Percentiles rank a stretch among this genome's conserved stretches.
Conservation (phyloP, 2,113 vertebrate species). For the Numida meleagris region DNA sequence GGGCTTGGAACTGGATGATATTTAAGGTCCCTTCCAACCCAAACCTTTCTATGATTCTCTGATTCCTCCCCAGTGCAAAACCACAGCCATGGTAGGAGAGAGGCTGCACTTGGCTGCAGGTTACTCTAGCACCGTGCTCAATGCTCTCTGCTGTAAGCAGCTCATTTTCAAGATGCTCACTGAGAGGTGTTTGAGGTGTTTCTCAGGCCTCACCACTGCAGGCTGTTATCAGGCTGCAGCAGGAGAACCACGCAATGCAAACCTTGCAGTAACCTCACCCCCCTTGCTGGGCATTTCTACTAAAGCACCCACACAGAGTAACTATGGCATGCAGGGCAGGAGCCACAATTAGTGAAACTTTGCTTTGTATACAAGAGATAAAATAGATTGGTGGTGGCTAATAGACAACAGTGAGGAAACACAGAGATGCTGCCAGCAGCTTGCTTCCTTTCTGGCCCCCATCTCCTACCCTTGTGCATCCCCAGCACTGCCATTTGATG, state of each 20-base stretch:
- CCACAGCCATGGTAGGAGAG: neutral
- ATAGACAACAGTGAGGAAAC: neutral
- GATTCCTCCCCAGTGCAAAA: neutral
- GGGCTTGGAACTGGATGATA: too few relatives aligned
- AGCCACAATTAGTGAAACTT: neutral
- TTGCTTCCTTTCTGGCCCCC: neutral
- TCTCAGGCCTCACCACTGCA: neutral
- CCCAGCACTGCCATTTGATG: fast-evolving
- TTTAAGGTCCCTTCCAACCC: neutral
- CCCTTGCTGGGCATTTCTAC: neutral
- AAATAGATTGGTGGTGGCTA: neutral
- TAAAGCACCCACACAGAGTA: neutral
- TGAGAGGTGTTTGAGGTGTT: neutral
- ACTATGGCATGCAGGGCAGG: neutral
- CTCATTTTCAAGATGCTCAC: neutral
- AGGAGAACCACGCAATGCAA: neutral
- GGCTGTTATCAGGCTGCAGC: neutral
- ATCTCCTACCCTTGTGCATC: neutral
- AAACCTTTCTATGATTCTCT: neutral
- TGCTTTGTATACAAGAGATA: neutral
- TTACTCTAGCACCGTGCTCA: fast-evolving
- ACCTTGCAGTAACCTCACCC: neutral
- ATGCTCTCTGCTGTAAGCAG: neutral
- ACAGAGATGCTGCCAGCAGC: neutral
- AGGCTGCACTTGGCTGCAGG: neutral